Base-by-base conservation (phyloP, 2,113 vertebrate genomes). In the Manacus vitellinus region DNA sequence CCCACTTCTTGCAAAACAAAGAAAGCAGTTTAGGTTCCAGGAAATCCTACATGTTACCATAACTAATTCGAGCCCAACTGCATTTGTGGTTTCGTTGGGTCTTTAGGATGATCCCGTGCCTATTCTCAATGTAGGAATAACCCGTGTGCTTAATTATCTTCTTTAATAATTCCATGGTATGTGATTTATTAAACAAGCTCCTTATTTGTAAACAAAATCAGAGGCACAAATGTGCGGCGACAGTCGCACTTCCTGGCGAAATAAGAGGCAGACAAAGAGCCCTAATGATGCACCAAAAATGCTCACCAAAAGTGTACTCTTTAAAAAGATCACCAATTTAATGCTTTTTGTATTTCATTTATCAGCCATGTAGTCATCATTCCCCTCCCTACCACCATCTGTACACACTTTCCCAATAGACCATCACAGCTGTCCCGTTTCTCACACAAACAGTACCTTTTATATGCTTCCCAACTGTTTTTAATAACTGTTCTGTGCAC, bases 321-420 rank as follows among this genome's bases (percentile, higher is more conserved):
- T 96, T 96, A 93, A 94, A 96, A 97, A 95, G 94, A 92, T 92
- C 94, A 96, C 90, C 89, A 95, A 96, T 95, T 95, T 95, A 97
- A 95, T 96, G 92, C 78, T 94, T 96, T 95, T 92, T 91, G 93
- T 95, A 96, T 97, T 97, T 97, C 95, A 96, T 95, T 96, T 96
- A 96, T 96, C 97, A 97, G 97, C 93, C 95, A 96, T 93, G 96
- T 90, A 96, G 94, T 67, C 89, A 88, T 97, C 95, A 96, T 97
- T 92, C 97, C 97, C 94, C 94, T 95, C 97, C 95, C 94, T 91
- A 93, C 93, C 97, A 97, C 98, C 97, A 98, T 98, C 98, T 98
- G 97, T 95, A 98, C 97, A 96, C 97, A 97, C 96, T 97, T 98
- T 98, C 98, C 98, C 98, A 96, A 97, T 97, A 98, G 98, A 98